Base-by-base conservation (phyloP, 1,140 invertebrate genomes). In the Pogonus chalceus region DNA sequence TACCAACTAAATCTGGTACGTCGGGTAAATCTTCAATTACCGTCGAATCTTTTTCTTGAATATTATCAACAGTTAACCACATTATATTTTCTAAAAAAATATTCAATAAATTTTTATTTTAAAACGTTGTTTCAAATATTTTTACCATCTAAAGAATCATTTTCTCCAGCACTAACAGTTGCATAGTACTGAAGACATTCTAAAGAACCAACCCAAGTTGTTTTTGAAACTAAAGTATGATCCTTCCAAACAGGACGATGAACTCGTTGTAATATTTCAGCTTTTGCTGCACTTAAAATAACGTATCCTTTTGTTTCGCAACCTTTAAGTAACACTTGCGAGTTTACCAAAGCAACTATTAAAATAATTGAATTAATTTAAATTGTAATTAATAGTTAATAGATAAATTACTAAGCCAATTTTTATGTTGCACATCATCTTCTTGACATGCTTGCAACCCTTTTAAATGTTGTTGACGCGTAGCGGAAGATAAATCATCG, bases 171-270 rank as follows among this genome's bases (percentile, higher is more conserved):
- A 68, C 86, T 90, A 22, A 97, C 93, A 23, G 94, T 97, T 1
- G 93, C 93, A 76, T 98, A 98, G 73, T 98, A 98, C 79, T 97
- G 94, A 93, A 99, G 97, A 70, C 93, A 94, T 67, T 96, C 92
- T 1, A 99, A 76, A 52, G 88, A 84, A 7, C 94, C 93, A 48
- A 90, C 84, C 93, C 95, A 98, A 0, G 94, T 95, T 1, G 89
- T 92, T 74, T 98, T 98, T 9, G 90, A 86, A 14, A 93, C 87
- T 0, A 96, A 75, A 16, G 90, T 89, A 56, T 86, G 76, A 62
- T 94, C 84, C 52, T 87, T 82, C 92, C 92, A 96, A 1, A 93
- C 88, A 1, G 93, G 90, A n/a, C 84, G 76, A 66, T 98, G 93
- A 53, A 91, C 80, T 48, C 88, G 78, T 69, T 98, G 93, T 2